These are phyloP conservation scores for Caenorhabditis japonica DNA, from an alignment of 2,888 invertebrate species.

Conservation along the genomic window DNA sequence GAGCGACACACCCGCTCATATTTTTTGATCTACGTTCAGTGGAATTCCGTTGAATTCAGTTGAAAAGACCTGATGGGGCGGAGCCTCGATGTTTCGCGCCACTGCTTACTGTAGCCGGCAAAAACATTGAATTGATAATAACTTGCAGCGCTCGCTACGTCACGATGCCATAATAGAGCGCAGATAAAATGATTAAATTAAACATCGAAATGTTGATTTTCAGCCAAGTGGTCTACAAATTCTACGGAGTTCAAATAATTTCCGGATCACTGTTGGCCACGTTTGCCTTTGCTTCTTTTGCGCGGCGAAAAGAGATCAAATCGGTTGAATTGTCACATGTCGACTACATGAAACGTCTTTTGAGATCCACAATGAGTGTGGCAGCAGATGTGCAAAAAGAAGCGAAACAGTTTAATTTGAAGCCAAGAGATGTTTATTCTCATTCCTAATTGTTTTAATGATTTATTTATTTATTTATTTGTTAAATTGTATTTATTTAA, in stretches of 20 bases:
- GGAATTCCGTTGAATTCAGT: too few species aligned
- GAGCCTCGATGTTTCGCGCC: too few species aligned
- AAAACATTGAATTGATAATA: too few species aligned
- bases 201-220: too few species aligned
- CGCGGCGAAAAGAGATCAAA: conserved; percentile 38
- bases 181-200: too few species aligned
- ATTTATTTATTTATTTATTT: conserved; percentile 1
- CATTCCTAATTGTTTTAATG: conserved; percentile 4
- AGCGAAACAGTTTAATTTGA: conserved; percentile 24
- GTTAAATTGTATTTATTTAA: too few species aligned
- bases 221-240: conserved; percentile 33
- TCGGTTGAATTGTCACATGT: conserved; percentile 30
- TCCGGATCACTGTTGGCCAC: conserved; percentile 25
- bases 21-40: too few species aligned
- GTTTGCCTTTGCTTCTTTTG: conserved; percentile 29
- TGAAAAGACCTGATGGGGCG: too few species aligned
- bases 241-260: conserved; percentile 26
- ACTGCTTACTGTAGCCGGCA: too few species aligned
- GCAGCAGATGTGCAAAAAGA: conserved; percentile 35
- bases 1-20: too few species aligned
- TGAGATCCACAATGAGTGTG: conserved; percentile 17
- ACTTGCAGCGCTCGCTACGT: too few species aligned
- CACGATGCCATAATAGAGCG: too few species aligned
- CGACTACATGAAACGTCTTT: conserved; percentile 23
- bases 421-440: conserved; percentile 22